Evolutionary conservation across 2,113 vertebrate species (phyloP), one percentile per base, ranked within the genome.

Genomic region (Pterocles gutturalis): DNA sequence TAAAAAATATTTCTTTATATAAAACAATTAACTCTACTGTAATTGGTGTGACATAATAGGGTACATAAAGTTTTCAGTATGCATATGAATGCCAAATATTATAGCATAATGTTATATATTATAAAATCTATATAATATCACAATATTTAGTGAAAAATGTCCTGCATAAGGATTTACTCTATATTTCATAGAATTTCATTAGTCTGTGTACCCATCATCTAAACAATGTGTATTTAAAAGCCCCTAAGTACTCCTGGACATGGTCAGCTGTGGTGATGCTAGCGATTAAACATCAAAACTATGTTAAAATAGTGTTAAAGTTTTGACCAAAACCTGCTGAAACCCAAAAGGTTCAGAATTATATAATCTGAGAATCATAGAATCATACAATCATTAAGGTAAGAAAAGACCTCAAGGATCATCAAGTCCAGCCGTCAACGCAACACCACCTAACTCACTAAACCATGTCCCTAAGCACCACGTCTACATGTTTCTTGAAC

Each of bases 121-220:
- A 41, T 41, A 41, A 41, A 41, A 41, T 10, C 38, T 41, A 41
- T 41, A 41, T 41, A 41, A 41, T 41, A 41, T 41, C 38, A 41
- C 38, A 41, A 41, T 41, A 41, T 41, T 41, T 41, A 83, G 21
- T 72, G 65, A 83, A 91, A 97, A 84, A 55, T 8, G 4, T 84
- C 96, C 41, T 67, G 66, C 18, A 65, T 96, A 97, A 94, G 29
- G 19, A 90, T 95, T 88, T 93, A 19, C 18, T 94, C 36, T 90
- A 60, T 90, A 94, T 96, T 97, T 97, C 95, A 88, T 92, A 83
- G 97, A 93, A 95, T 93, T 90, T 96, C 69, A 90, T 98, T 96
- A 96, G n/a, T 85, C 38, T 29, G 2, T 55, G 72, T 96, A 92
- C 69, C 51, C 93, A 62, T 83, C 80, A 97, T 49, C 36, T 85